phyloP scores from a whole-genome alignment of 2,797 vertebrate genomes.

The Amniataba percoides region DNA sequence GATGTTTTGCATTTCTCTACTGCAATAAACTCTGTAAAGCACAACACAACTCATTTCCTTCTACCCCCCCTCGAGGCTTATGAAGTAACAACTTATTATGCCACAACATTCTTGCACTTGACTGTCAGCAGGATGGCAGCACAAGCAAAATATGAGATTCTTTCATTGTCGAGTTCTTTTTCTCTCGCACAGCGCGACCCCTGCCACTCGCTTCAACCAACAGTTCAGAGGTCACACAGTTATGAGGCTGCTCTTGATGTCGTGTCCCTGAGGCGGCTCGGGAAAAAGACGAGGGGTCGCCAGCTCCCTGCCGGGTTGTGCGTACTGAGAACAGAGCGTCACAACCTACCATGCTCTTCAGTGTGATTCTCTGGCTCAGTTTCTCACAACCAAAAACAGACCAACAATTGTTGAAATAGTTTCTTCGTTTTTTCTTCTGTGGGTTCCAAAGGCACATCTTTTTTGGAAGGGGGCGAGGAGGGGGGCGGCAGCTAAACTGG shows the following conservation, averaged over 20 bases:
- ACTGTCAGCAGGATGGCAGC: constrained; percentile 8
- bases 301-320: constrained; percentile 42
- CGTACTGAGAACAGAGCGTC: constrained; percentile 38
- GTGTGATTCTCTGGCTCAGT: constrained; percentile 48
- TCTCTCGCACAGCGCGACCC: constrained; percentile 5
- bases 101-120: constrained; percentile 21
- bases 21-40: not conserved
- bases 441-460: constrained; percentile 48
- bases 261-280: constrained; percentile 39
- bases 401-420: constrained; percentile 64
- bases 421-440: constrained; percentile 52
- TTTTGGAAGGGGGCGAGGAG: constrained; percentile 1
- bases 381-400: constrained; percentile 70
- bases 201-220: constrained; percentile 12
- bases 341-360: constrained; percentile 54
- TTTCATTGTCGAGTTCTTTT: not conserved
- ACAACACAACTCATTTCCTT: constrained; percentile 9
- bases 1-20: not conserved
- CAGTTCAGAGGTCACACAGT: constrained; percentile 51
- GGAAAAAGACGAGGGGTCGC: constrained; percentile 52
- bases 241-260: constrained; percentile 50
- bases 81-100: constrained; percentile 20
- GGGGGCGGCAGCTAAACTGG: constrained; percentile 32
- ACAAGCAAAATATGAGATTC: constrained; percentile 17
- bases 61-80: not conserved